phyloP scores from a whole-genome alignment of 2,888 invertebrate genomes.

The Caenorhabditis macrosperma region DNA sequence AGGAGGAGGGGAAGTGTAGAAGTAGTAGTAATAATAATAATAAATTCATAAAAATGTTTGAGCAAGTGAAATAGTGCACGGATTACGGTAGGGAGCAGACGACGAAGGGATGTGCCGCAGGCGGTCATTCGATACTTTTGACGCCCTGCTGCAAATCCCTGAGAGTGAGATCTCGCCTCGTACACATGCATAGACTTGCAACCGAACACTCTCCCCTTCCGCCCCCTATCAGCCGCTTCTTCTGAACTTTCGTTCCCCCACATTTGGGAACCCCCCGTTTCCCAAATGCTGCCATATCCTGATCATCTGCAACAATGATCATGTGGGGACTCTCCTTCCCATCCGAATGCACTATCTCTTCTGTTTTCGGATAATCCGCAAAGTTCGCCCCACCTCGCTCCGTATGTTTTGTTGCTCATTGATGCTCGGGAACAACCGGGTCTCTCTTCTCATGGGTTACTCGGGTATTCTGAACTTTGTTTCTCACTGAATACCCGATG shows the following conservation, averaged over 20 bases:
- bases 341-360: not conserved
- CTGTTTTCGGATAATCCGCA: not conserved
- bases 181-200: conserved; percentile 2
- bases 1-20: conserved; percentile 1
- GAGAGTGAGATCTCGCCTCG: conserved; percentile 5
- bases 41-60: conserved; percentile 59
- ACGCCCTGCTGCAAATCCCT: conserved; percentile 48
- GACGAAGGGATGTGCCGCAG: conserved; percentile 45
- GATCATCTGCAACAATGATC: not conserved
- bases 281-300: not conserved
- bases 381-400: not conserved
- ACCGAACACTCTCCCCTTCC: not conserved
- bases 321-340: not conserved
- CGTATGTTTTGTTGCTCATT: conserved; percentile 23
- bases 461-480: conserved; percentile 39
- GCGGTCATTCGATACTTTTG: conserved; percentile 57
- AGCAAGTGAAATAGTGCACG: conserved; percentile 37
- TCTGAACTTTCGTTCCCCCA: not conserved
- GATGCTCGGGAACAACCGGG: conserved; percentile 17
- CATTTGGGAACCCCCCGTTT: not conserved
- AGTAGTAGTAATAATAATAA: conserved; percentile 50
- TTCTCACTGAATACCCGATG: conserved; percentile 44
- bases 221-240: not conserved
- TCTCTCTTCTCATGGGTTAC: conserved; percentile 12
- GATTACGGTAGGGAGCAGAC: conserved; percentile 46